Base-by-base conservation (phyloP, 1,140 invertebrate genomes). In the Drosophila micromelanica region DNA sequence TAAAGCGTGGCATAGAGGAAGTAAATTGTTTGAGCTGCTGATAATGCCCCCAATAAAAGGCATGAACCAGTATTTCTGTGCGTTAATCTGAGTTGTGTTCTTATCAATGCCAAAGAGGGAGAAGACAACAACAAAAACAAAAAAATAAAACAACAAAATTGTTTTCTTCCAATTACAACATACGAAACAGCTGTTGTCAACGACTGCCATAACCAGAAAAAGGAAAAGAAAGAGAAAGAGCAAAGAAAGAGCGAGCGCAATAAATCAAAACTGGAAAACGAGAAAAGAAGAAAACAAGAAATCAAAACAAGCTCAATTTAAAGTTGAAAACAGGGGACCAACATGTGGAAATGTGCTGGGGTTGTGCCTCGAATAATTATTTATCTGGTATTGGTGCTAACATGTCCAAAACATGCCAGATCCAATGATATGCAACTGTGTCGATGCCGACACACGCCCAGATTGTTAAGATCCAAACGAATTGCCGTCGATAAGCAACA, bases 81-180 rank as follows among this genome's bases (percentile, higher is more conserved):
- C 52, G 17, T 63, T 69, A 84, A 84, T 76, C 77, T 80, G 76
- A 68, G 73, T 75, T 48, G 20, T 15, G 12, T 46, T 55, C 67
- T 82, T 82, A 87, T 86, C 84, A 76, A 49, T 38, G 17, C 46
- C 42, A 20, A 20, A 69, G 60, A 6, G 9, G 43, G 3, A 45
- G 15, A 20, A 65, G 11, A 54, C 62, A 70, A 46, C 23, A 13
- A 61, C 51, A 61, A 38, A 35, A 46, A 42, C 17, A 51, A 56
- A 37, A 37, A 76, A 72, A 42, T 43, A 57, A 30, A 51, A 56
- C 48, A 32, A 52, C 5, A 42, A 30, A 8, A 40, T 56, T 81
- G 70, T 82, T 81, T 81, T 82, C 77, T 64, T 82, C 42, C 65
- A 69, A 55, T 81, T 82, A 78, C 74, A 77, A 69, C 49, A 81